Percentiles rank a stretch among this genome's conserved stretches.
Evolutionary conservation across 2,888 invertebrate species (phyloP).

Genomic region (Hipparchia sbordonii): DNA sequence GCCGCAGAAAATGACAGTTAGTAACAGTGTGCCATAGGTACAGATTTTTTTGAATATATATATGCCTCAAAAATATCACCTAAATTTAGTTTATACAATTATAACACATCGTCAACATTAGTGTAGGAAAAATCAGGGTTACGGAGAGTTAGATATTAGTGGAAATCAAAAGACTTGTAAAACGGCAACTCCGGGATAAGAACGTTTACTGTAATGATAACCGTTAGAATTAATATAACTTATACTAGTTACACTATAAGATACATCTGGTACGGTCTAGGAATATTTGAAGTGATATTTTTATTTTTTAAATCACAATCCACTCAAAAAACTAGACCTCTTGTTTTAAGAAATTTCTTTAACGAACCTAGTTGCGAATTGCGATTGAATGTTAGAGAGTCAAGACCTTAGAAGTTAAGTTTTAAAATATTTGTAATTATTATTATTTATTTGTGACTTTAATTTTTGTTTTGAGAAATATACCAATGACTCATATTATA

Average conservation of each 20-base stretch:
- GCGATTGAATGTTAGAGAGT: no score
- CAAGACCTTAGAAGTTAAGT: no score
- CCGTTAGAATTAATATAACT: not conserved
- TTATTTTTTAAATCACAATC: not conserved
- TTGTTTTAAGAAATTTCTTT: no score
- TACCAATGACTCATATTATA: no score
- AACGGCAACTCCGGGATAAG: conserved; percentile 23
- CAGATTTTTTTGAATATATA: no score
- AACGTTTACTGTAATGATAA: conserved; percentile 3
- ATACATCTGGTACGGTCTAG: not conserved
- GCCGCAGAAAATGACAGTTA: not conserved
- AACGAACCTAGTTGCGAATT: no score
- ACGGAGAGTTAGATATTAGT: conserved; percentile 28
- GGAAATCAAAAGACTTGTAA: conserved; percentile 34
- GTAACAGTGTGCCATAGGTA: no score
- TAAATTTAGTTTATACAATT: not conserved
- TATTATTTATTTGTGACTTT: no score
- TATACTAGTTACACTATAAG: not conserved
- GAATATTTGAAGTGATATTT: not conserved
- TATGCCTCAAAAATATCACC: no score
- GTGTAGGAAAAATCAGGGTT: not conserved
- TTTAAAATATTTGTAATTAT: no score
- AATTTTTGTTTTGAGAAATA: no score
- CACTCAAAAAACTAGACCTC: no score
- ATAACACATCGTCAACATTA: not conserved